phyloP scores from a whole-genome alignment of 2,888 invertebrate species.

The Eupithecia dodoneata region DNA sequence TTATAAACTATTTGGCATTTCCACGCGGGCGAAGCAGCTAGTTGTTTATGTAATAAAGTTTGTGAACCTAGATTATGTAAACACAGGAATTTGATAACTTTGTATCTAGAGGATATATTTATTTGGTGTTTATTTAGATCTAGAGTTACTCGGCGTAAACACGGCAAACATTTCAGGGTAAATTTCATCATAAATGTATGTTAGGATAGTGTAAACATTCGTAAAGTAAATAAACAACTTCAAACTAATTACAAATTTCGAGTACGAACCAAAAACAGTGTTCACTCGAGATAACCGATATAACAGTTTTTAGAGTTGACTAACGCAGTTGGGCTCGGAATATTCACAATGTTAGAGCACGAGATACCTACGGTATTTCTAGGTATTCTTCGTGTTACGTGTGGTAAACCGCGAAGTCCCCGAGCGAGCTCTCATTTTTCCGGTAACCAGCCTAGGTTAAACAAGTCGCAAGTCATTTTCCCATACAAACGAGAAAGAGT shows the following conservation, averaged over 20 bases:
- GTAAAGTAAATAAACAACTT: neutral
- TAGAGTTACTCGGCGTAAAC: neutral
- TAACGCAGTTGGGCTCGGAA: too few species aligned
- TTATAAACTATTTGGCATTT: too few species aligned
- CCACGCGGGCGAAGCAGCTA: too few species aligned
- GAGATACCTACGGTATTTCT: too few species aligned
- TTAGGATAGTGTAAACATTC: neutral
- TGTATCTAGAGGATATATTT: neutral
- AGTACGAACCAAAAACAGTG: neutral
- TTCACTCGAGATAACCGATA: neutral
- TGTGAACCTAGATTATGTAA: neutral
- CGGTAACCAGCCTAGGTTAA: too few species aligned
- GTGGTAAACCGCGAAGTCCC: too few species aligned
- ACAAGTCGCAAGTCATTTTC: too few species aligned
- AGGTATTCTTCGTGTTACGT: too few species aligned
- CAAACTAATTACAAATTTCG: neutral
- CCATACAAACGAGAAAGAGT: too few species aligned
- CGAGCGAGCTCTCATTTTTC: too few species aligned
- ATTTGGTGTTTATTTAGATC: neutral
- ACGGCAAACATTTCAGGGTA: neutral
- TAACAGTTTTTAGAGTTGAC: too few species aligned
- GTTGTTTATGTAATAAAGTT: neutral
- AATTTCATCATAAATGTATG: neutral
- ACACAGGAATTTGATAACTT: neutral
- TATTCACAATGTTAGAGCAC: too few species aligned